A percentile compares a stretch with the other conserved stretches of the same genome.
Conservation (phyloP, 2,797 vertebrate genomes). For the Ctenopoma kingsleyae region DNA sequence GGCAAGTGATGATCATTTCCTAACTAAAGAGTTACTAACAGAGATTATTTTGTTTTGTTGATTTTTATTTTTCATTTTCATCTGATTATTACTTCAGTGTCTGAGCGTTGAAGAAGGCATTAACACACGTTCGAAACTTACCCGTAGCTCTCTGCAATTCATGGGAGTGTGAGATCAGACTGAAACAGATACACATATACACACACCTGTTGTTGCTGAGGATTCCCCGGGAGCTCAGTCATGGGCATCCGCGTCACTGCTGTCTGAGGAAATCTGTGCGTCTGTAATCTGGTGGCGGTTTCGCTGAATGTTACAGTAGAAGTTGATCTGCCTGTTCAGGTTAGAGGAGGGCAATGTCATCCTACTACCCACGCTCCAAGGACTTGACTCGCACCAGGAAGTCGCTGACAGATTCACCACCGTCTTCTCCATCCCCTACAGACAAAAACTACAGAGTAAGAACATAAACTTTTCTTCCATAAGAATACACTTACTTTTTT, state of each 20-base stretch:
- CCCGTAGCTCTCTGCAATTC: constrained; percentile 16
- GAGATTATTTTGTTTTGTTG: constrained; percentile 29
- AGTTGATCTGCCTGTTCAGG: constrained; percentile 42
- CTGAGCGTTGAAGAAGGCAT: constrained; percentile 47
- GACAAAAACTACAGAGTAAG: constrained; percentile 97
- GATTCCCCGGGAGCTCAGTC: constrained; percentile 61
- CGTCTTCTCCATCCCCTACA: constrained; percentile 92
- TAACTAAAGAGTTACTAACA: constrained; percentile 11
- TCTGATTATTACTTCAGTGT: constrained; percentile 49
- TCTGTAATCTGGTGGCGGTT: constrained; percentile 43
- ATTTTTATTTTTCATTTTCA: constrained; percentile 62
- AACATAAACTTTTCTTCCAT: constrained; percentile 35
- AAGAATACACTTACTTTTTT: background rate
- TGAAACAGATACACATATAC: constrained; percentile 25
- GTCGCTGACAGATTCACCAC: constrained; percentile 93
- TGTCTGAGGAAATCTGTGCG: constrained; percentile 63
- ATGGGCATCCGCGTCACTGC: constrained; percentile 68
- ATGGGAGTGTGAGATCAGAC: constrained; percentile 42
- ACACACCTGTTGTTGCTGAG: constrained; percentile 73
- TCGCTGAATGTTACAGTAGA: constrained; percentile 50
- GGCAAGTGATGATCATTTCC: constrained; percentile 35
- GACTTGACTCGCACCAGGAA: constrained; percentile 93
- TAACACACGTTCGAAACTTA: constrained; percentile 42
- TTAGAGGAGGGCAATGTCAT: constrained; percentile 87
- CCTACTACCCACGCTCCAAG: constrained; percentile 92